These are phyloP conservation scores for Tenodera sinensis DNA, from an alignment of 2,888 invertebrate species.

Conservation along the genomic window DNA sequence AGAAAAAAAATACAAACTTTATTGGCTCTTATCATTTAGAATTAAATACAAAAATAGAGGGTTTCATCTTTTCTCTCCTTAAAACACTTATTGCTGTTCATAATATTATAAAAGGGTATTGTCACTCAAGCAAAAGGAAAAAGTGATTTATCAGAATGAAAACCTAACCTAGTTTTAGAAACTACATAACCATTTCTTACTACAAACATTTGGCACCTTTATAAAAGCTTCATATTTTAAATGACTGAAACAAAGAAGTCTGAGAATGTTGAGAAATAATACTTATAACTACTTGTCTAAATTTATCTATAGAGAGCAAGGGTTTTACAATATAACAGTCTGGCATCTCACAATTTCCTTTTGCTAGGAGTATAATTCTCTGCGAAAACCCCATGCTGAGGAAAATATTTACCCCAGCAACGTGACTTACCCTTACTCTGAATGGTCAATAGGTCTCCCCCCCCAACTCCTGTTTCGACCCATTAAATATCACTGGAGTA, in stretches of 20 bases:
- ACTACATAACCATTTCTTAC: neutral
- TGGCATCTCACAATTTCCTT: constrained; percentile 29
- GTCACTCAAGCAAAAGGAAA: constrained; percentile 36
- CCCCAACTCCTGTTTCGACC: neutral
- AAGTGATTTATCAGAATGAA: constrained; percentile 19
- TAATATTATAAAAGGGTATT: constrained; percentile 43
- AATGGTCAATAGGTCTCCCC: neutral
- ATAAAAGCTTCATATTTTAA: constrained; percentile 1
- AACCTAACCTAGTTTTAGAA: constrained; percentile 1
- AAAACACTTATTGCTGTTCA: constrained; percentile 48
- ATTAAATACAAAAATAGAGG: constrained; percentile 53
- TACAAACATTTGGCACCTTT: constrained; percentile 8
- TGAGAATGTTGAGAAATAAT: neutral
- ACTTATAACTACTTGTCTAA: neutral
- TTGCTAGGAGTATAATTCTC: constrained; percentile 30
- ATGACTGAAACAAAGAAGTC: neutral
- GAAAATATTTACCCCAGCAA: neutral
- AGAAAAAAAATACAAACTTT: constrained; percentile 36
- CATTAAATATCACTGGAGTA: constrained; percentile 8
- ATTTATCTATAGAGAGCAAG: neutral
- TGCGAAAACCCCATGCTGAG: constrained; percentile 28
- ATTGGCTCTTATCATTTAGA: constrained; percentile 37
- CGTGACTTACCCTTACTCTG: constrained; percentile 10
- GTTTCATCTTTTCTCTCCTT: constrained; percentile 46
- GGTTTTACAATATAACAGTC: constrained; percentile 13